Conservation (phyloP, 2,797 vertebrate genomes). For the Pseudomugil gertrudae region DNA sequence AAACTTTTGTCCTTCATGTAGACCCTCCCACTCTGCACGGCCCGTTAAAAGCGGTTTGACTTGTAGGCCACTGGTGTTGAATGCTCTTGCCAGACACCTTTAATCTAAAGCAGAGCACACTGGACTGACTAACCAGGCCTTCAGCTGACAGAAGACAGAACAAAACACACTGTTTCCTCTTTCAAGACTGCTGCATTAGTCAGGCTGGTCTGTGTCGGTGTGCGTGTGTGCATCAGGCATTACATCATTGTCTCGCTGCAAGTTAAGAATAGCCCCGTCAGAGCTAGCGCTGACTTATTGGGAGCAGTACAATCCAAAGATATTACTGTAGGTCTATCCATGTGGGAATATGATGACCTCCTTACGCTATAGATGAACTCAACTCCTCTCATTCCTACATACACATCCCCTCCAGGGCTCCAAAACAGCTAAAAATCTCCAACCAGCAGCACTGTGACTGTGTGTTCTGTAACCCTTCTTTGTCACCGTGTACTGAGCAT, state of each 20-base stretch:
- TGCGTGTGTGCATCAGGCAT: slow-evolving; percentile 79
- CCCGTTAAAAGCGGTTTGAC: slow-evolving; percentile 74
- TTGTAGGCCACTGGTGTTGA: slow-evolving; percentile 73
- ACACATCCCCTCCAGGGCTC: slow-evolving; percentile 61
- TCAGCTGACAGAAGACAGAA: slow-evolving; percentile 81
- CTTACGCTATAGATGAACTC: slow-evolving; percentile 83
- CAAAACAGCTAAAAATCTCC: slow-evolving; percentile 61
- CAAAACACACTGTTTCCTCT: slow-evolving; percentile 82
- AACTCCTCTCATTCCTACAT: slow-evolving; percentile 66
- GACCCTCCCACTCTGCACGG: slow-evolving; percentile 29
- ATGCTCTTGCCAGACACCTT: slow-evolving; percentile 76
- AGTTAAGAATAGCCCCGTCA: slow-evolving; percentile 84
- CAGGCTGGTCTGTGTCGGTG: slow-evolving; percentile 76
- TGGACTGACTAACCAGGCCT: slow-evolving; percentile 79
- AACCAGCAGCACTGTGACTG: slow-evolving; percentile 50
- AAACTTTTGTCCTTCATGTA: slow-evolving; percentile 69
- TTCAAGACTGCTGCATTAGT: slow-evolving; percentile 82
- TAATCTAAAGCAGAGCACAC: slow-evolving; percentile 80
- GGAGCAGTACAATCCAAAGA: slow-evolving; percentile 85
- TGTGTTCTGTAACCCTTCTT: slow-evolving; percentile 46
- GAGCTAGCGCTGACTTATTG: slow-evolving; percentile 81
- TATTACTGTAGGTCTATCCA: slow-evolving; percentile 84
- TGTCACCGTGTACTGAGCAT: slow-evolving; percentile 47
- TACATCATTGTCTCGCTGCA: slow-evolving; percentile 82
- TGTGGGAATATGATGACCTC: slow-evolving; percentile 81